Evolutionary conservation across 2,797 vertebrate genomes (phyloP).

Genomic region (Chelidonichthys spinosus): DNA sequence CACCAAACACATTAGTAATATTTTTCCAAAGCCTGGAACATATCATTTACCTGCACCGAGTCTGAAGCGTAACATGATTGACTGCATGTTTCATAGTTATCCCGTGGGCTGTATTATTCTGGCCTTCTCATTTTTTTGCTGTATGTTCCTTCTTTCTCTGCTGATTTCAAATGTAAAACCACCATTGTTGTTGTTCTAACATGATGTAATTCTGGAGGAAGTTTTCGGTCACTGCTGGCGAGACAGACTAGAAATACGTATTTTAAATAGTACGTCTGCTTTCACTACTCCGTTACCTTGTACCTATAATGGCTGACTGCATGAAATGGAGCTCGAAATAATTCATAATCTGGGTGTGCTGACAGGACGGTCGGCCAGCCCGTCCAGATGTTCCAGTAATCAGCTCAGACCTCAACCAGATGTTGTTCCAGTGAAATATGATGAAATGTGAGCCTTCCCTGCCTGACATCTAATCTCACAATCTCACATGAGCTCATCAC

Average conservation of each 20-base stretch:
- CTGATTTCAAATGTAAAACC: slow-evolving; percentile 13
- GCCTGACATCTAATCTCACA: slow-evolving; percentile 50
- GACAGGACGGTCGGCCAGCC: slow-evolving; percentile 49
- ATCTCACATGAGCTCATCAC: slow-evolving; percentile 45
- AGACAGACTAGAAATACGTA: slow-evolving; percentile 12
- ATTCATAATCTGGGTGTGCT: slow-evolving; percentile 57
- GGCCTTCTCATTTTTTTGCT: slow-evolving; percentile 25
- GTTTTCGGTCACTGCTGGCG: background rate
- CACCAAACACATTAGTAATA: background rate
- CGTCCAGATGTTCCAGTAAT: slow-evolving; percentile 77
- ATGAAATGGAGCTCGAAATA: slow-evolving; percentile 41
- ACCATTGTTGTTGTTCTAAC: slow-evolving; percentile 14
- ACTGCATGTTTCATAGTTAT: slow-evolving; percentile 27
- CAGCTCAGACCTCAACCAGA: slow-evolving; percentile 75
- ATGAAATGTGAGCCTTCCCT: slow-evolving; percentile 66
- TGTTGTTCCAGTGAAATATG: slow-evolving; percentile 66
- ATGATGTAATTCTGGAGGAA: background rate
- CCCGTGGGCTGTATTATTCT: slow-evolving; percentile 13
- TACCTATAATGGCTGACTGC: slow-evolving; percentile 21
- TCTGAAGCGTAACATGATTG: slow-evolving; percentile 14
- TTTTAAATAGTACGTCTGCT: background rate
- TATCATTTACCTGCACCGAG: slow-evolving; percentile 23
- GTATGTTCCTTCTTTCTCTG: background rate
- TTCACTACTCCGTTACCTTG: slow-evolving; percentile 11
- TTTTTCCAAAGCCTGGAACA: slow-evolving; percentile 3